Base-by-base conservation (phyloP, 2,888 invertebrate species). In the Apotomis turbidana region DNA sequence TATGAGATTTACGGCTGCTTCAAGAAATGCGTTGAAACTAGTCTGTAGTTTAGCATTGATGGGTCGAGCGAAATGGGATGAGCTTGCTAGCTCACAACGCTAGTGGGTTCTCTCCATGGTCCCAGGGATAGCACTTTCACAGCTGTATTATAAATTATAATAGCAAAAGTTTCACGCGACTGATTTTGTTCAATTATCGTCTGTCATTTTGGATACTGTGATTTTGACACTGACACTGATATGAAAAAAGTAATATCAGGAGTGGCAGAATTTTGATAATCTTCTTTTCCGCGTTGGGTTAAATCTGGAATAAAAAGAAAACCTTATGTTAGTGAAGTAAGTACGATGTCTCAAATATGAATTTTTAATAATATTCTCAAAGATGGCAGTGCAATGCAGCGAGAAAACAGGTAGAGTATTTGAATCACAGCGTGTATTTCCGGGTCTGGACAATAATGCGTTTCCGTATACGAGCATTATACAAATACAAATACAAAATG, bases 21-120 rank as follows among this genome's bases (percentile, higher is more conserved):
- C 92, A 97, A 94, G 92, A 97, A 97, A 93, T 97, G 97, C 89
- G 97, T 97, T 90, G 97, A 97, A 80, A 97, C 97, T 87, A 97
- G 95, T 94, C 97, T 96, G 96, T 97, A 96, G 94, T 97, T 97
- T 95, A 97, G 97, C 97, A 97, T 97, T 92, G 91, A 93, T 83
- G 81, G 83, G 76, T 81, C 77, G 94, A 83, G 77, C 75, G 79
- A 86, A 84, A 83, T 87, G 85, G 80, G 80, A 77, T 79, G 85
- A 91, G 88, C 87, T 84, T 80, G 76, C 79, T 85, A 85, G 90
- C 89, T 85, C 86, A 76, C 79, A 78, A 83, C 77, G 74, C 81
- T 81, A 86, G 70, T 84, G 86, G 59, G 79, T 76, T 70, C 67
- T 78, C 74, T 71, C 78, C 83, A 81, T 82, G 9, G 12, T 68